These are phyloP conservation scores for Chamaetylas fuelleborni DNA, from an alignment of 2,113 vertebrate species.

Conservation along the genomic window DNA sequence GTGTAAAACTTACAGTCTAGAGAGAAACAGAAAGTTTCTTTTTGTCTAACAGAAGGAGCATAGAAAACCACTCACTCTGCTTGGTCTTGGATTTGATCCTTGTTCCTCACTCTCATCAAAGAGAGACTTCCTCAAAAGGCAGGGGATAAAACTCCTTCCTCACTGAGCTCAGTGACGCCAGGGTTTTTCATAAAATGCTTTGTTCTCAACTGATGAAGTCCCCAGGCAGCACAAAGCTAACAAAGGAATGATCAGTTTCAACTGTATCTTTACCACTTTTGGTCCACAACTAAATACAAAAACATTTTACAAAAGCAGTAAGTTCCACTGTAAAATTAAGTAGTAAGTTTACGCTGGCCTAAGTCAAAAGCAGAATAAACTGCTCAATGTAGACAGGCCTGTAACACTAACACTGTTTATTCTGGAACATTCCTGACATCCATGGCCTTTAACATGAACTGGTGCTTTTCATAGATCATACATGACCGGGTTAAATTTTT, in stretches of 20 bases:
- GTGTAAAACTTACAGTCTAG: background rate
- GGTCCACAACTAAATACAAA: background rate
- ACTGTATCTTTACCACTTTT: background rate
- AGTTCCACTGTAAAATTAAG: background rate
- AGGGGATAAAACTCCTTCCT: background rate
- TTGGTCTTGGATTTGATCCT: background rate
- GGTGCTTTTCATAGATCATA: background rate
- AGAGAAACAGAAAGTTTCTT: background rate
- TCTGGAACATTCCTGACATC: background rate
- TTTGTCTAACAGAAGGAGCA: background rate
- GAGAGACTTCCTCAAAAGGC: background rate
- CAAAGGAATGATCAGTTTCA: background rate
- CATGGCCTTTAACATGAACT: background rate
- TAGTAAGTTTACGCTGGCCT: background rate
- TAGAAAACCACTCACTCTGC: background rate
- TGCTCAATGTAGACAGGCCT: background rate
- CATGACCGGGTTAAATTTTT: background rate
- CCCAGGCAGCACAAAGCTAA: background rate
- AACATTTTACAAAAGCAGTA: background rate
- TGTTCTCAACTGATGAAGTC: too few relatives aligned
- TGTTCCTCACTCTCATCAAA: background rate
- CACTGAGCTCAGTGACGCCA: background rate
- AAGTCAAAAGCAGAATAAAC: background rate
- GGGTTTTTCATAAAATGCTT: background rate
- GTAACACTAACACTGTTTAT: background rate